phyloP scores from a whole-genome alignment of 2,888 invertebrate genomes.

The Nemapogon koenigi region DNA sequence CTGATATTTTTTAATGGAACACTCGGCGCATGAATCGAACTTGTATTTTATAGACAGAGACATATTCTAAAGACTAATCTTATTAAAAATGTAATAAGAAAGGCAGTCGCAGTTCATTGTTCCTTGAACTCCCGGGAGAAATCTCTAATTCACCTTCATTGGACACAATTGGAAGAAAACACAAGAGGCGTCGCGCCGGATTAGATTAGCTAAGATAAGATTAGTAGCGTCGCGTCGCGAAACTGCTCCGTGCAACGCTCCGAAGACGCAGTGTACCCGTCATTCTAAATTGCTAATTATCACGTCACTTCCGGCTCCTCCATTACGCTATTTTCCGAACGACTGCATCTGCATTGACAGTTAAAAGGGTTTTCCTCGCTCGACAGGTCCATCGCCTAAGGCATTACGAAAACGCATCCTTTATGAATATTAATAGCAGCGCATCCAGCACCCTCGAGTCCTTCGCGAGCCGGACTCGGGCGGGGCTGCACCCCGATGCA shows the following conservation, averaged over 20 bases:
- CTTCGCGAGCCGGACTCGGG: conserved; percentile 48
- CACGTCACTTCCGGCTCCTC: too few relatives aligned
- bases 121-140: conserved; percentile 37
- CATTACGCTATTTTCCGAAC: too few relatives aligned
- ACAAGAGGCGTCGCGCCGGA: conserved; percentile 52
- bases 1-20: too few relatives aligned
- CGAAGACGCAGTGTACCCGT: conserved; percentile 25
- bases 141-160: conserved; percentile 57
- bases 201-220: conserved; percentile 60
- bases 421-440: conserved; percentile 36
- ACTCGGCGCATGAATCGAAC: too few relatives aligned
- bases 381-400: conserved; percentile 22
- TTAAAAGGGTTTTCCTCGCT: conserved; percentile 20
- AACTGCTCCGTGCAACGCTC: conserved; percentile 18
- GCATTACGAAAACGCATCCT: conserved; percentile 25
- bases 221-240: conserved; percentile 39
- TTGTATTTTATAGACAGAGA: too few relatives aligned
- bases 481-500: conserved; percentile 64
- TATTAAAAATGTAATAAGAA: too few relatives aligned
- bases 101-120: conserved; percentile 29
- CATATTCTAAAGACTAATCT: too few relatives aligned
- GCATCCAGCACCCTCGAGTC: conserved; percentile 11
- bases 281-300: conserved; percentile 45
- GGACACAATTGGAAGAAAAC: conserved; percentile 62
- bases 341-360: conserved; percentile 18